Conservation (phyloP, 2,113 vertebrate genomes). For the Peromyscus polionotus region DNA sequence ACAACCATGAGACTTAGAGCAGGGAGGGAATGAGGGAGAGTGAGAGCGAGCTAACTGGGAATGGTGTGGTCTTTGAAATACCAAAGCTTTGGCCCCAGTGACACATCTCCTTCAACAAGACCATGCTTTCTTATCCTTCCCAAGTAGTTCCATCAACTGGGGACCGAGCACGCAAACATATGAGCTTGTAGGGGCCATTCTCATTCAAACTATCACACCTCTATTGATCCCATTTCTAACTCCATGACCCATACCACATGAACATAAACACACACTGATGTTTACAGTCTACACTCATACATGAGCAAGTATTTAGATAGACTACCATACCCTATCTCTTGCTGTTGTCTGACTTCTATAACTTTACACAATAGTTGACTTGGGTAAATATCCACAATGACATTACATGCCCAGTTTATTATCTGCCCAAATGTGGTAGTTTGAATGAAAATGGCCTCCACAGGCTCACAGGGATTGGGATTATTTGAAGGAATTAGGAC, state of each 20-base stretch:
- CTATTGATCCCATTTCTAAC: background rate
- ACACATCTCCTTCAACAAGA: background rate
- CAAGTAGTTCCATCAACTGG: background rate
- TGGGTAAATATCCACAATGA: background rate
- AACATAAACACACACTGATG: background rate
- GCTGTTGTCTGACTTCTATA: background rate
- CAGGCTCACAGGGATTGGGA: background rate
- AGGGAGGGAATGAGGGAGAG: background rate
- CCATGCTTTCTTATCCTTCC: background rate
- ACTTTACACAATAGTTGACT: background rate
- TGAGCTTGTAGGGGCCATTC: background rate
- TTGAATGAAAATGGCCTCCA: background rate
- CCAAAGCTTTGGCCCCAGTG: background rate
- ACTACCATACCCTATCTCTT: background rate
- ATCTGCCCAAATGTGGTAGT: background rate
- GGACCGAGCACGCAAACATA: background rate
- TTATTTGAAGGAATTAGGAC: background rate
- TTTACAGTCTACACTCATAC: background rate
- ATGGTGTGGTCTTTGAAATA: background rate
- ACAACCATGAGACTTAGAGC: background rate
- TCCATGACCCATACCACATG: background rate
- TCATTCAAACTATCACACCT: background rate
- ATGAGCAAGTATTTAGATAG: background rate
- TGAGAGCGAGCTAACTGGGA: background rate
- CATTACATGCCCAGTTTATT: background rate